These are phyloP conservation scores for Protonemura montana DNA, from an alignment of 2,888 invertebrate genomes.

Conservation along the genomic window DNA sequence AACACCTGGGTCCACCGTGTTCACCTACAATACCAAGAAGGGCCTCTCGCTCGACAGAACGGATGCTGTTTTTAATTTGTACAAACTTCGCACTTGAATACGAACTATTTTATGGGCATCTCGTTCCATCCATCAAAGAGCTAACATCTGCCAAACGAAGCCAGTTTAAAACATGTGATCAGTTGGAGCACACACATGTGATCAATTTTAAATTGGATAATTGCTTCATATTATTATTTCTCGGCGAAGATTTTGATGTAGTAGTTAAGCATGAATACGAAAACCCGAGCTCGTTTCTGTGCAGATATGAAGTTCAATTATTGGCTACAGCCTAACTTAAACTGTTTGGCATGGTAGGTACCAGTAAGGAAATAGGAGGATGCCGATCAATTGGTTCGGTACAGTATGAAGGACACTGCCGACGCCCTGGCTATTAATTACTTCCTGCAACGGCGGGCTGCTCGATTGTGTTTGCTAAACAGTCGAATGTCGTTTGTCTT, in stretches of 20 bases:
- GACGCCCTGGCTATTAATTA: background rate
- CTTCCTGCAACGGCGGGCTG: background rate
- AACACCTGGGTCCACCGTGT: background rate
- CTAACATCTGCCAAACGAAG: background rate
- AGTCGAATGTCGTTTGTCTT: background rate
- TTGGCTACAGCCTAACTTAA: background rate
- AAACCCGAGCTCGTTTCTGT: background rate
- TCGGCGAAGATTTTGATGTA: background rate
- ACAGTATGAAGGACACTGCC: background rate
- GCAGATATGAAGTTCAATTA: background rate
- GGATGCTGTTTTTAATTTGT: background rate
- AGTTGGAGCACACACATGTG: background rate
- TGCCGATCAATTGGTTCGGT: background rate
- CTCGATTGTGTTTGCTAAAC: background rate
- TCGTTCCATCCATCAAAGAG: background rate
- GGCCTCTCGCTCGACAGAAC: background rate
- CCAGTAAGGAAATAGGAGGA: background rate
- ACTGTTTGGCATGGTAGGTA: background rate
- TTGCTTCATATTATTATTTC: background rate
- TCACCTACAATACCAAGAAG: background rate
- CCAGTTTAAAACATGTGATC: background rate
- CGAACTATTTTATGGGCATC: background rate
- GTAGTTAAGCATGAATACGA: background rate
- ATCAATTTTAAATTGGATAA: conserved; percentile 2
- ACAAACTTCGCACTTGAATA: background rate